phyloP scores from a whole-genome alignment of 2,888 invertebrate genomes.

The Caenorhabditis imperialis region DNA sequence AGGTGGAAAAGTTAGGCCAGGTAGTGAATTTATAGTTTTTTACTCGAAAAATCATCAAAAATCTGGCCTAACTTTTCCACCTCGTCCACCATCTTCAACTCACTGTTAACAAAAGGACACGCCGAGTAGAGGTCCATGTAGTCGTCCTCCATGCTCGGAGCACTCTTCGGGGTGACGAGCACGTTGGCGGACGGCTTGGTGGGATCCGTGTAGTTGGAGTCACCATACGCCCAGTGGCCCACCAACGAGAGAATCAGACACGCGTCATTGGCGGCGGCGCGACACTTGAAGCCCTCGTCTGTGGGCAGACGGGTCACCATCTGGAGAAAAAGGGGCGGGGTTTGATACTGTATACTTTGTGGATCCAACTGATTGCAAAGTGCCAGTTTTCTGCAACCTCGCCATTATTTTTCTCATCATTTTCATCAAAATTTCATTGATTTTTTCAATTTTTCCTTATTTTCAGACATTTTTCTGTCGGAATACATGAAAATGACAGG shows the following conservation, averaged over 20 bases:
- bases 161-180: constrained; percentile 9
- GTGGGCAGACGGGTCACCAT: constrained; percentile 41
- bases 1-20: no score
- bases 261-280: constrained; percentile 17
- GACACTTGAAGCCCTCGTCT: constrained; percentile 43
- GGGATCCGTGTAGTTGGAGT: constrained; percentile 55
- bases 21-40: no score
- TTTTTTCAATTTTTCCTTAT: no score
- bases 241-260: constrained; percentile 30
- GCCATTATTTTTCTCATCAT: no score
- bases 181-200: constrained; percentile 12
- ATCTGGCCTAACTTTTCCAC: not conserved
- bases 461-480: no score
- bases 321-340: no score
- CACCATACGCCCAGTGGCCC: constrained; percentile 54
- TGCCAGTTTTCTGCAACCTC: no score
- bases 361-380: no score
- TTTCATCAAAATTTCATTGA: no score
- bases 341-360: no score
- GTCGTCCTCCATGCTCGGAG: constrained; percentile 19
- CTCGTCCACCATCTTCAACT: constrained; percentile 1
- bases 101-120: constrained; percentile 56
- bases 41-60: not conserved
- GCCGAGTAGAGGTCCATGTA: constrained; percentile 45
- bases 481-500: no score